phyloP scores from a whole-genome alignment of 2,888 invertebrate genomes.

The Plagodis pulveraria region DNA sequence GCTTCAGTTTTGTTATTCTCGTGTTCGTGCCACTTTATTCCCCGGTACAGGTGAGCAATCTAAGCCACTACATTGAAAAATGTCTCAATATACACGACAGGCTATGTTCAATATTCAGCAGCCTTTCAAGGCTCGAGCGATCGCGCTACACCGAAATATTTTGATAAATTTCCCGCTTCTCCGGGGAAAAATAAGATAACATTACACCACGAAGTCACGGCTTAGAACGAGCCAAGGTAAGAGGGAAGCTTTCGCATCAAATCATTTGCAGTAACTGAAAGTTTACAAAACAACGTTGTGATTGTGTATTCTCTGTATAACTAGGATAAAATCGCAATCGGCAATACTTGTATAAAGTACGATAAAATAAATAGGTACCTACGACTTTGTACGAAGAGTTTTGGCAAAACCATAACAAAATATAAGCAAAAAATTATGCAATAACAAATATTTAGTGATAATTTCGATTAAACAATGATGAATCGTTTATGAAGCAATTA shows the following conservation, averaged over 20 bases:
- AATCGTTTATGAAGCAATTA: too few species aligned
- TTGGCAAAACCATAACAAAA: too few species aligned
- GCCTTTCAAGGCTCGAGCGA: background rate
- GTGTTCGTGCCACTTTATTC: background rate
- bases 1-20: too few species aligned
- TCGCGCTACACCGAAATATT: slow-evolving; percentile 10
- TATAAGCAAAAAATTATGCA: too few species aligned
- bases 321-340: too few species aligned
- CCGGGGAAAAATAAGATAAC: slow-evolving; percentile 13
- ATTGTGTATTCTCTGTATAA: background rate
- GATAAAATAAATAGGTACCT: too few species aligned
- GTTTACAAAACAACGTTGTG: background rate
- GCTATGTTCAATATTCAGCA: slow-evolving; percentile 10
- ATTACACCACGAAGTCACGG: background rate
- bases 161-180: slow-evolving; percentile 16
- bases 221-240: background rate
- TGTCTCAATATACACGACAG: slow-evolving; percentile 3
- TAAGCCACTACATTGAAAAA: slow-evolving; percentile 13
- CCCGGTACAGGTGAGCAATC: background rate
- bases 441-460: too few species aligned
- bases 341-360: too few species aligned
- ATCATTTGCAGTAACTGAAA: background rate
- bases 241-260: background rate
- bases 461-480: too few species aligned
- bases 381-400: too few species aligned